phyloP scores from a whole-genome alignment of 2,888 invertebrate genomes.

The Plagodis dolabraria region DNA sequence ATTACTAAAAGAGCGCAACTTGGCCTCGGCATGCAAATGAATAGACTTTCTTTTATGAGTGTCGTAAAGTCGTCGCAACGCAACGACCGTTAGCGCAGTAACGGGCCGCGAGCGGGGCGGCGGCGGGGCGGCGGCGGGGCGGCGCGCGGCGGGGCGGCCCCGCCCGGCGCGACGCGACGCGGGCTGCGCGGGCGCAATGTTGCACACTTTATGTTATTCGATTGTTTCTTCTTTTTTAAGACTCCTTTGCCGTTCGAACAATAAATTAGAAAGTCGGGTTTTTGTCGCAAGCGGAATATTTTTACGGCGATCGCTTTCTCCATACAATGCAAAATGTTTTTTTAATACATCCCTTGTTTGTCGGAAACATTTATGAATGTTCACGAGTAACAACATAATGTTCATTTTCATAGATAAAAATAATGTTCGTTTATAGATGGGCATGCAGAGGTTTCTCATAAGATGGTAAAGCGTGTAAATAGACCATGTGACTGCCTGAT shows the following conservation, averaged over 20 bases:
- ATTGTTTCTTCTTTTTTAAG: slow-evolving; percentile 59
- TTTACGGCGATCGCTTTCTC: slow-evolving; percentile 64
- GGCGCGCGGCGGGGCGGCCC: too few species aligned
- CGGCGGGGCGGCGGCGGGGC: too few species aligned
- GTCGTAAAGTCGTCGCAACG: slow-evolving; percentile 17
- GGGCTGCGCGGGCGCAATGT: slow-evolving; percentile 36
- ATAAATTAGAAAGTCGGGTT: slow-evolving; percentile 73
- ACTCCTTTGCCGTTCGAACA: slow-evolving; percentile 50
- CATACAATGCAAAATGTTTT: slow-evolving; percentile 48
- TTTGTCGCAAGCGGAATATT: slow-evolving; percentile 48
- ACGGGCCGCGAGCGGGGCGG: too few species aligned
- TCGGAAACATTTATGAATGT: slow-evolving; percentile 18
- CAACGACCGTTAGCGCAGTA: slow-evolving; percentile 1
- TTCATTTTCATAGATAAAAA: slow-evolving; percentile 16
- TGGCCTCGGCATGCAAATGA: slow-evolving; percentile 38
- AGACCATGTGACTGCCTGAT: too few species aligned
- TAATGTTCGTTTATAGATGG: slow-evolving; percentile 13
- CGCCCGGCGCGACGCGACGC: too few species aligned
- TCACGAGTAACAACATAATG: slow-evolving; percentile 20
- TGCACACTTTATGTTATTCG: slow-evolving; percentile 58
- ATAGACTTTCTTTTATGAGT: slow-evolving; percentile 42
- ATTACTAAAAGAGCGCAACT: slow-evolving; percentile 18
- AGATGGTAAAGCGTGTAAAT: too few species aligned
- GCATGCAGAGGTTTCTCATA: neutral
- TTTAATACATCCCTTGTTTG: slow-evolving; percentile 47